Conservation (phyloP, 2,888 invertebrate species). For the Cyclophora albipunctata region DNA sequence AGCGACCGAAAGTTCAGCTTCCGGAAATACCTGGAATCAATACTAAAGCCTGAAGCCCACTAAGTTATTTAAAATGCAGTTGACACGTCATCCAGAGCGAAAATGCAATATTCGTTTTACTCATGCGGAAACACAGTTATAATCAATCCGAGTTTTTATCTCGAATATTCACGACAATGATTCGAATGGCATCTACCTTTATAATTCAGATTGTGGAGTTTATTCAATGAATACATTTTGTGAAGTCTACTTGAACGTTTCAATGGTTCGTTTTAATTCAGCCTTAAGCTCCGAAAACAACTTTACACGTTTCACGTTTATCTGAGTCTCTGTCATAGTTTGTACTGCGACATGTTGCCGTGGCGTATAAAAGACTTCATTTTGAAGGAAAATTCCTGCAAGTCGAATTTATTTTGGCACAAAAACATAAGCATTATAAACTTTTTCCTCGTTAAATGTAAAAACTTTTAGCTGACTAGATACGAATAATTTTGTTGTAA, state of each 20-base stretch:
- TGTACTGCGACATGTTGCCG: too few relatives aligned
- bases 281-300: too few relatives aligned
- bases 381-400: too few relatives aligned
- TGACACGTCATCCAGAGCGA: constrained; percentile 62
- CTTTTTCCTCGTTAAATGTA: too few relatives aligned
- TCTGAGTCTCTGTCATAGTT: too few relatives aligned
- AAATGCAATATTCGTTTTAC: constrained; percentile 68
- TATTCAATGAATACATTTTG: constrained; percentile 25
- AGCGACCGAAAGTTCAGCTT: constrained; percentile 15
- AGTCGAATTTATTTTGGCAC: too few relatives aligned
- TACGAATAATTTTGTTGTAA: too few relatives aligned
- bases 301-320: too few relatives aligned
- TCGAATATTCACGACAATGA: constrained; percentile 33
- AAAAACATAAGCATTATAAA: too few relatives aligned
- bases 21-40: constrained; percentile 44
- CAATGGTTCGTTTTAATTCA: too few relatives aligned
- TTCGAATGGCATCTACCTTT: constrained; percentile 26
- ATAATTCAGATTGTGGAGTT: constrained; percentile 28
- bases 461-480: too few relatives aligned
- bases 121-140: constrained; percentile 59
- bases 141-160: constrained; percentile 48
- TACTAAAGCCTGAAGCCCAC: constrained; percentile 37
- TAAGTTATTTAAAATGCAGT: constrained; percentile 72
- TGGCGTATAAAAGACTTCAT: too few relatives aligned
- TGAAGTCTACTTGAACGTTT: not conserved